Evolutionary conservation across 2,113 vertebrate species (phyloP).

Genomic region (Motacilla alba): DNA sequence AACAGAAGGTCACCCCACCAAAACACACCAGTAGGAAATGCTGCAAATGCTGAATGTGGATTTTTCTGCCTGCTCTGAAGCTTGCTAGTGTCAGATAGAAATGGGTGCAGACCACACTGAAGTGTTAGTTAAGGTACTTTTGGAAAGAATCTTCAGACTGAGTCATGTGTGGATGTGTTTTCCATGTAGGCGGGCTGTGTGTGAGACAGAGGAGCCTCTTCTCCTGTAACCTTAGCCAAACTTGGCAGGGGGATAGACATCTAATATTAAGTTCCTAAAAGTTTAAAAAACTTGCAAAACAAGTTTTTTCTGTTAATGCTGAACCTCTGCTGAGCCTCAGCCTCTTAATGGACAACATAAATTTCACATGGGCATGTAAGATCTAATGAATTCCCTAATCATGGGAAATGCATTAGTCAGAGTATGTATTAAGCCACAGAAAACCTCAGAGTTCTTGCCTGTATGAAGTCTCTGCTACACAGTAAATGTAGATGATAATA

Average conservation of each 20-base stretch:
- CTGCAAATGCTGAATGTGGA: neutral
- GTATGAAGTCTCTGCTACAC: neutral
- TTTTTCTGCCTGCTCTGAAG: neutral
- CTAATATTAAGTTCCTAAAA: neutral
- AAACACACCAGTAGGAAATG: neutral
- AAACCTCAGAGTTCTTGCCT: neutral
- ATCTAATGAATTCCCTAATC: neutral
- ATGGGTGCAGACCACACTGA: neutral
- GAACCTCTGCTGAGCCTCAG: neutral
- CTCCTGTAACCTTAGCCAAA: neutral
- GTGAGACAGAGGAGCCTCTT: neutral
- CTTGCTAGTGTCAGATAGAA: neutral
- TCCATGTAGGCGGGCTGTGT: neutral
- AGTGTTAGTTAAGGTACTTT: neutral
- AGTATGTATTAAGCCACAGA: neutral
- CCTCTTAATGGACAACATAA: neutral
- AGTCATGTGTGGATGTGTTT: neutral
- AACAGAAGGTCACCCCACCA: neutral
- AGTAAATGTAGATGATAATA: neutral
- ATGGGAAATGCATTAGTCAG: conserved; percentile 42
- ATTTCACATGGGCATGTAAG: neutral
- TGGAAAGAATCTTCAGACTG: neutral
- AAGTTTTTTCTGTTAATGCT: neutral
- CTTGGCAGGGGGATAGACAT: neutral
- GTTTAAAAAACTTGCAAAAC: neutral